Evolutionary conservation across 2,888 invertebrate genomes (phyloP), one percentile per base, ranked within the genome.

Genomic region (Mythimna ferrago): DNA sequence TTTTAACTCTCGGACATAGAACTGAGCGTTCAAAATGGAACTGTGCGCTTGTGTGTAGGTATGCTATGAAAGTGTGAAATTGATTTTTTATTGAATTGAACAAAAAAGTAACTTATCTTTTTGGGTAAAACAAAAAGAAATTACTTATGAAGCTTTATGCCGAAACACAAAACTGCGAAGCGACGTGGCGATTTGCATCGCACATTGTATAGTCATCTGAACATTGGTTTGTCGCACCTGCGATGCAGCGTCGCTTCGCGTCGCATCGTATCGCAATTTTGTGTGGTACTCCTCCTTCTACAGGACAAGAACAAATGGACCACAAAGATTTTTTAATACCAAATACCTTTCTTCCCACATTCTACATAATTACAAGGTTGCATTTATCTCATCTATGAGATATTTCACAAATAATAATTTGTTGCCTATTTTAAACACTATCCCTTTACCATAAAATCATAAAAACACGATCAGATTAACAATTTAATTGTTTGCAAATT

Each of bases 91-190:
- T 51, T 1, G n/a, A 26, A 26, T 26, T 26, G 26, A 26, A 26
- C 1, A n/a, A 60, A 19, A 64, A 11, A 10, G 86, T 84, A 81
- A 79, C 60, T 10, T 35, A 71, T 66, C 86, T 75, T 64, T 84
- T 84, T 84, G 82, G 7, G 11, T 16, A 11, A 53, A 74, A 71
- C 84, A 85, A 85, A 85, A 79, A 73, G 84, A 79, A 75, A 84
- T 66, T 86, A 84, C 86, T 53, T 11, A 56, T 5, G n/a, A 21
- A 41, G 38, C 2, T 14, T 38, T 38, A n/a, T 14, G 44, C 44
- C 0, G 4, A 44, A 44, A 44, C 14, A 44, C 14, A 44, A 44
- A 44, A 44, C 11, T 44, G 5, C 44, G 14, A 44, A 11, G 44
- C 14, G 14, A 44, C 5, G 14, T 44, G 4, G 14, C 44, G 14